A percentile compares a stretch with the other conserved stretches of the same genome.
Conservation (phyloP, 2,888 invertebrate species). For the Eupithecia insigniata region DNA sequence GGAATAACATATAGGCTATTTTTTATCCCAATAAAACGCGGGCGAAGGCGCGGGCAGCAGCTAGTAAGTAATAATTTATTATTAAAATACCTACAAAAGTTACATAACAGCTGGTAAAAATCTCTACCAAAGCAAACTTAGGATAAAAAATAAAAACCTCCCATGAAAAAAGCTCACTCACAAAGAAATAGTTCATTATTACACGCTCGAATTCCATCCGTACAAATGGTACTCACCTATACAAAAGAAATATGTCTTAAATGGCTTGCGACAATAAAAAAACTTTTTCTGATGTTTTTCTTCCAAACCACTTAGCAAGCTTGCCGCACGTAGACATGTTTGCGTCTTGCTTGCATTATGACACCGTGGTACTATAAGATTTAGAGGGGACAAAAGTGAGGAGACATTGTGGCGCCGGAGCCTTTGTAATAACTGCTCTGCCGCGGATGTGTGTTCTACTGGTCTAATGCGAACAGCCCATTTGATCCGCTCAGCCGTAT, state of each 20-base stretch:
- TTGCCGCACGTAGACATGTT: conserved; percentile 83
- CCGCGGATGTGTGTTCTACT: conserved; percentile 51
- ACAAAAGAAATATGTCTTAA: conserved; percentile 72
- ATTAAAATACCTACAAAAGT: background rate
- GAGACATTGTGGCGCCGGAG: conserved; percentile 77
- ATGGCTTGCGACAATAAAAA: conserved; percentile 80
- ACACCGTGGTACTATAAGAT: conserved; percentile 82
- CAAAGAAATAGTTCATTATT: conserved; percentile 53
- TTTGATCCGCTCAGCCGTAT: conserved; percentile 29
- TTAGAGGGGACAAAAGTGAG: conserved; percentile 81
- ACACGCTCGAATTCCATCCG: conserved; percentile 46
- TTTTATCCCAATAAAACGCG: too few species aligned
- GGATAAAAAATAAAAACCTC: background rate
- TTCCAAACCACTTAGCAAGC: conserved; percentile 84
- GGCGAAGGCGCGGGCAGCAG: too few species aligned
- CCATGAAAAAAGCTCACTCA: conserved; percentile 47
- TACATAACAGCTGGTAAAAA: background rate
- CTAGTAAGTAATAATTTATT: too few species aligned
- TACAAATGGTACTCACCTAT: conserved; percentile 60
- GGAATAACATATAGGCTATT: too few species aligned
- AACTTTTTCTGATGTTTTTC: conserved; percentile 84
- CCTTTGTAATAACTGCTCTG: conserved; percentile 68
- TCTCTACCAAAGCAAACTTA: background rate
- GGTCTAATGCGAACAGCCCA: conserved; percentile 46
- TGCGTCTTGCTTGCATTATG: conserved; percentile 84